A percentile compares a stretch with the other conserved stretches of the same genome.
Conservation (phyloP, 2,113 vertebrate genomes). For the Pachycephala philippinensis region DNA sequence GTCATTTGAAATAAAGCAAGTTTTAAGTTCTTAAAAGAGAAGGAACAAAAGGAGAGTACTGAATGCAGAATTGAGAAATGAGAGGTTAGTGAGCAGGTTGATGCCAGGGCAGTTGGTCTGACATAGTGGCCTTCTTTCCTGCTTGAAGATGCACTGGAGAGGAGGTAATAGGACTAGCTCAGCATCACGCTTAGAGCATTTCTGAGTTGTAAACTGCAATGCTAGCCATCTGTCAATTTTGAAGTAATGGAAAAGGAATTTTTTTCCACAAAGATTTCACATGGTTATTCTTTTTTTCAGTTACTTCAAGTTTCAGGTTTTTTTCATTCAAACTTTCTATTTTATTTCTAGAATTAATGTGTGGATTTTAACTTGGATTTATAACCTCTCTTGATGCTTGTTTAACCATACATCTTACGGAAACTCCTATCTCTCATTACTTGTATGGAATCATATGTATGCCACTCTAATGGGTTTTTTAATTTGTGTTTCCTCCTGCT, state of each 20-base stretch:
- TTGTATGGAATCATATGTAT: not conserved
- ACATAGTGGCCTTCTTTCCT: rapidly evolving
- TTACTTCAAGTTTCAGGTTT: not conserved
- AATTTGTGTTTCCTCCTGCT: not conserved
- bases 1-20: not conserved
- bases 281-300: not conserved
- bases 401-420: not conserved
- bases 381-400: not conserved
- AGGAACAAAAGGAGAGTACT: not conserved
- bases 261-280: not conserved
- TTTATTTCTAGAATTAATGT: not conserved
- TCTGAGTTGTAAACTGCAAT: not conserved
- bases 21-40: not conserved
- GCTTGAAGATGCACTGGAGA: not conserved
- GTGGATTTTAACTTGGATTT: not conserved
- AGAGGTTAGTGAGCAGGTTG: not conserved
- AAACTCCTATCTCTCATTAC: not conserved
- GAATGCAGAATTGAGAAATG: not conserved
- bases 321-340: not conserved
- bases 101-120: not conserved
- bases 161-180: not conserved
- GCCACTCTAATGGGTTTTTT: not conserved
- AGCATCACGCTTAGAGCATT: not conserved
- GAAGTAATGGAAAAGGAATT: not conserved
- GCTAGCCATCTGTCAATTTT: not conserved